These are phyloP conservation scores for Cynocephalus volans DNA, from an alignment of 2,113 vertebrate species.

Conservation along the genomic window DNA sequence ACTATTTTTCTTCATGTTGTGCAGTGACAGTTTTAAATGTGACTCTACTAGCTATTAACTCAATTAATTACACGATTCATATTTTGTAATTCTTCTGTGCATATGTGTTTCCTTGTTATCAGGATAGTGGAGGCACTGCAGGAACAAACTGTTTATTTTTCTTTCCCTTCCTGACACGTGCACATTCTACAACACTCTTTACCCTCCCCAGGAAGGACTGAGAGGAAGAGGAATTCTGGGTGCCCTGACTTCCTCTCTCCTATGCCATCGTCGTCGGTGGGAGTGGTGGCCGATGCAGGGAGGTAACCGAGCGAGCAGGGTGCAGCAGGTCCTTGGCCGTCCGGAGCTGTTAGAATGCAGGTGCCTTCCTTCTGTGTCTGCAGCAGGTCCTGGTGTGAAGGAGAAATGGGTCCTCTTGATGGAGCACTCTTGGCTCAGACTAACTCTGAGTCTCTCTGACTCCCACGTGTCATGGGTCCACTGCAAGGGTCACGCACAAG, in stretches of 20 bases:
- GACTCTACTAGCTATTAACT: background rate
- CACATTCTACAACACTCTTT: no score
- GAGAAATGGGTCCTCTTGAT: fast-evolving
- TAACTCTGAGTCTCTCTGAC: background rate
- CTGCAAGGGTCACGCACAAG: background rate
- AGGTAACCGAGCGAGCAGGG: no score
- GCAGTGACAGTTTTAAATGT: background rate
- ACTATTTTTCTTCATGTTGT: background rate
- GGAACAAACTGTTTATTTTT: background rate
- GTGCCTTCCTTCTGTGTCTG: background rate
- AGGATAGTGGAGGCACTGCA: no score
- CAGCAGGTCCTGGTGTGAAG: background rate
- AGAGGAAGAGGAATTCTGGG: background rate
- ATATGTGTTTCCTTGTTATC: fast-evolving
- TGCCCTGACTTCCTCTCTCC: background rate
- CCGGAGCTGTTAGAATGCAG: background rate
- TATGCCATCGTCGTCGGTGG: background rate
- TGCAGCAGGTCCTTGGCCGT: no score
- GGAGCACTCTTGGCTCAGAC: no score
- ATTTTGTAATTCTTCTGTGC: background rate
- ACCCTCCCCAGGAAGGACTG: no score
- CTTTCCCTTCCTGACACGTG: no score
- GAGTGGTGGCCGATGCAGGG: fast-evolving
- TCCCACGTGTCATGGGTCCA: fast-evolving
- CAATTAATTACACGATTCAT: background rate